A percentile compares a stretch with the other conserved stretches of the same genome.
Conservation (phyloP, 2,113 vertebrate genomes). For the Scolopax mira region DNA sequence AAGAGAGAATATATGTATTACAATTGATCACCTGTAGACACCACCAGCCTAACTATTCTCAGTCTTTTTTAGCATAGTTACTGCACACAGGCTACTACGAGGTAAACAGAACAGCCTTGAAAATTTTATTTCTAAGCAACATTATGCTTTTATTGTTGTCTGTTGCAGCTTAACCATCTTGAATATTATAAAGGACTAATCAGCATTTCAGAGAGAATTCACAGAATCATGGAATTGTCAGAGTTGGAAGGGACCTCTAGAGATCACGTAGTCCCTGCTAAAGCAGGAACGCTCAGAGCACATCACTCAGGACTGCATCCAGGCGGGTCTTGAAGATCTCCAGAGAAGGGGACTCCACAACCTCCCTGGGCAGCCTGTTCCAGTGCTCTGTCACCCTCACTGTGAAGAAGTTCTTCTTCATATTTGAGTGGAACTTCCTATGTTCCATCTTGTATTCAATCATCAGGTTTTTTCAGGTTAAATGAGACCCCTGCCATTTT, state of each 20-base stretch:
- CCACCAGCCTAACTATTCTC: neutral
- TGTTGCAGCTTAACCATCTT: neutral
- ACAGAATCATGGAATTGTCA: no score
- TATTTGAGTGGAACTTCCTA: no score
- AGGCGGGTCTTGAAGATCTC: no score
- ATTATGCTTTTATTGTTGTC: neutral
- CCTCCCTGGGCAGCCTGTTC: no score
- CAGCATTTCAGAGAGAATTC: neutral
- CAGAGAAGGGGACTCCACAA: no score
- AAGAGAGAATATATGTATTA: neutral
- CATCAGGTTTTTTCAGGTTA: neutral
- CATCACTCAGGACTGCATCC: no score
- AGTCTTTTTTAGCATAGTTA: neutral
- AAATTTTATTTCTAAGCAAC: neutral
- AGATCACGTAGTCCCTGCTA: no score
- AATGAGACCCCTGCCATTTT: fast-evolving
- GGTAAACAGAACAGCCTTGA: neutral
- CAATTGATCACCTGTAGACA: neutral
- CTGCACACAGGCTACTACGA: neutral
- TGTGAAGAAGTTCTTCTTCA: no score
- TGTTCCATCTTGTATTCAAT: neutral
- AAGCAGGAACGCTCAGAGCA: no score
- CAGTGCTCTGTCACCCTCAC: no score
- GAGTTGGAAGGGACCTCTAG: no score
- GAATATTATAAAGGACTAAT: neutral